phyloP scores from a whole-genome alignment of 2,888 invertebrate genomes.

The Atrina japonica region DNA sequence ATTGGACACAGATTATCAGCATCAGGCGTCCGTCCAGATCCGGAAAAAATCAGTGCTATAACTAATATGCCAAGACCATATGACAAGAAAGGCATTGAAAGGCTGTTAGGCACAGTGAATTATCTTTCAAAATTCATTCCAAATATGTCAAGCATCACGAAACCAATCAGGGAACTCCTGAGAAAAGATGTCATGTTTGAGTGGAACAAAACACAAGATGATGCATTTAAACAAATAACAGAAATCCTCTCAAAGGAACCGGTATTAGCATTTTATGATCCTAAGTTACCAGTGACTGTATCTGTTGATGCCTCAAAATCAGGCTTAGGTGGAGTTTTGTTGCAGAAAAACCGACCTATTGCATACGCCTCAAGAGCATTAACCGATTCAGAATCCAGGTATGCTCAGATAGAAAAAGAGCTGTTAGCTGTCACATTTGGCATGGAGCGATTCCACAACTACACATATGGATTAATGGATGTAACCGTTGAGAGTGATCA shows the following conservation, averaged over 20 bases:
- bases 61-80: slow-evolving; percentile 25
- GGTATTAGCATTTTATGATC: slow-evolving; percentile 47
- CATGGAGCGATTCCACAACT: slow-evolving; percentile 15
- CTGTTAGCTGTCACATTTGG: slow-evolving; percentile 48
- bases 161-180: slow-evolving; percentile 42
- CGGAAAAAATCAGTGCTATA: slow-evolving; percentile 27
- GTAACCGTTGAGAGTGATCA: slow-evolving; percentile 38
- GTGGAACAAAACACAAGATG: slow-evolving; percentile 16
- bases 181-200: slow-evolving; percentile 33
- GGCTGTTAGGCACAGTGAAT: slow-evolving; percentile 46
- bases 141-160: slow-evolving; percentile 48
- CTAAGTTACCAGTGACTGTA: slow-evolving; percentile 11
- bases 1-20: slow-evolving; percentile 22
- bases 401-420: slow-evolving; percentile 57
- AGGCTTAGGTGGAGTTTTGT: slow-evolving; percentile 40
- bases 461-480: slow-evolving; percentile 15
- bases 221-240: slow-evolving; percentile 34
- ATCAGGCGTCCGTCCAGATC: slow-evolving; percentile 30
- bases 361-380: slow-evolving; percentile 46
- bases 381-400: slow-evolving; percentile 44
- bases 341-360: slow-evolving; percentile 40
- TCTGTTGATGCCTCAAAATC: slow-evolving; percentile 42
- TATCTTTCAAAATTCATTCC: slow-evolving; percentile 50
- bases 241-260: slow-evolving; percentile 35
- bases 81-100: slow-evolving; percentile 28